Percentiles rank a stretch among this genome's conserved stretches.
Conservation (phyloP, 2,888 invertebrate genomes). For the Xestia c-nigrum region DNA sequence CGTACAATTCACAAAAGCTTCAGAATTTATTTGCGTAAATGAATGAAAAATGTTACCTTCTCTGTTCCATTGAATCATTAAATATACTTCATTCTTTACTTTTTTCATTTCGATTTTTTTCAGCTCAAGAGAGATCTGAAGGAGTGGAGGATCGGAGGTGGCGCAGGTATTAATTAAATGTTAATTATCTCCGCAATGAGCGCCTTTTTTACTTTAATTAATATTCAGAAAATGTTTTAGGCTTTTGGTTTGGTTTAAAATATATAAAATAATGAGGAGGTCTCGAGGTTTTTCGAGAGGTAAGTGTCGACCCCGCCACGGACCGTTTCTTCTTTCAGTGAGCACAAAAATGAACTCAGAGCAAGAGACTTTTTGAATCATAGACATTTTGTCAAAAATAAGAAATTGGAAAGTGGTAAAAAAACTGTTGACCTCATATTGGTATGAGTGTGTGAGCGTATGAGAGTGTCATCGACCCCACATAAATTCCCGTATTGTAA, state of each 20-base stretch:
- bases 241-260: neutral
- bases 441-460: neutral
- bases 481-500: neutral
- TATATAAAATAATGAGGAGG: neutral
- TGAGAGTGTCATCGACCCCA: neutral
- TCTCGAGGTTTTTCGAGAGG: neutral
- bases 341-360: too few species aligned
- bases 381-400: neutral
- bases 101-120: neutral
- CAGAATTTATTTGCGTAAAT: constrained; percentile 5
- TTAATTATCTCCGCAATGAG: neutral
- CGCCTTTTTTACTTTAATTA: neutral
- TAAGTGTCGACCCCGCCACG: neutral
- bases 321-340: neutral
- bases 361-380: neutral
- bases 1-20: neutral
- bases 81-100: neutral
- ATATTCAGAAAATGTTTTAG: neutral
- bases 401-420: neutral
- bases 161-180: neutral
- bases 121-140: constrained; percentile 8
- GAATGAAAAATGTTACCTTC: neutral
- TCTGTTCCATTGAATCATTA: constrained; percentile 10
- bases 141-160: neutral
- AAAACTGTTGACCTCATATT: neutral